Evolutionary conservation across 2,888 invertebrate genomes (phyloP).

Genomic region (Folsomia candida): DNA sequence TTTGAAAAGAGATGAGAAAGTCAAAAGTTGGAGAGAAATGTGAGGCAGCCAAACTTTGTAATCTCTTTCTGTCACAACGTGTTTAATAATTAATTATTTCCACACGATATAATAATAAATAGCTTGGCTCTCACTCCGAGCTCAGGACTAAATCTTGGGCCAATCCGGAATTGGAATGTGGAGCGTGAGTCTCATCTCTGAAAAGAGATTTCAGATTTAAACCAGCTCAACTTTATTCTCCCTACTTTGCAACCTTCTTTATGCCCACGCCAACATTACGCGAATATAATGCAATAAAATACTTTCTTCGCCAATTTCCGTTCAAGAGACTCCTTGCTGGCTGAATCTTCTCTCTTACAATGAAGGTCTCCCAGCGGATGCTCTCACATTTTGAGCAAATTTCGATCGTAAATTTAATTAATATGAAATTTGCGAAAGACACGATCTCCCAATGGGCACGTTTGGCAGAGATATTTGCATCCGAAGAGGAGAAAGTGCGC

Average conservation of each 20-base stretch:
- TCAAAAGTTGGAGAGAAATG: too few species aligned
- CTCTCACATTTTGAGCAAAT: too few species aligned
- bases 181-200: neutral
- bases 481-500: too few species aligned
- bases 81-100: constrained; percentile 37
- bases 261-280: neutral
- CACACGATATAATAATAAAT: constrained; percentile 34
- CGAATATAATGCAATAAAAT: neutral
- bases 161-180: neutral
- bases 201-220: constrained; percentile 2
- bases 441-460: too few species aligned
- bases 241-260: too few species aligned
- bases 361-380: too few species aligned
- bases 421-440: too few species aligned
- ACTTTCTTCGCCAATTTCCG: constrained; percentile 10
- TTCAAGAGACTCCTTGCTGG: neutral
- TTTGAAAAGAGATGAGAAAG: too few species aligned
- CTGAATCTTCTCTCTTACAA: too few species aligned
- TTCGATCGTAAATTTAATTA: too few species aligned
- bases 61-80: constrained; percentile 31
- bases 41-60: constrained; percentile 13
- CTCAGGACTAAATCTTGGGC: neutral
- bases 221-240: too few species aligned
- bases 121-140: neutral
- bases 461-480: too few species aligned